Conservation (phyloP, 2,113 vertebrate genomes). For the Bubo scandiacus region DNA sequence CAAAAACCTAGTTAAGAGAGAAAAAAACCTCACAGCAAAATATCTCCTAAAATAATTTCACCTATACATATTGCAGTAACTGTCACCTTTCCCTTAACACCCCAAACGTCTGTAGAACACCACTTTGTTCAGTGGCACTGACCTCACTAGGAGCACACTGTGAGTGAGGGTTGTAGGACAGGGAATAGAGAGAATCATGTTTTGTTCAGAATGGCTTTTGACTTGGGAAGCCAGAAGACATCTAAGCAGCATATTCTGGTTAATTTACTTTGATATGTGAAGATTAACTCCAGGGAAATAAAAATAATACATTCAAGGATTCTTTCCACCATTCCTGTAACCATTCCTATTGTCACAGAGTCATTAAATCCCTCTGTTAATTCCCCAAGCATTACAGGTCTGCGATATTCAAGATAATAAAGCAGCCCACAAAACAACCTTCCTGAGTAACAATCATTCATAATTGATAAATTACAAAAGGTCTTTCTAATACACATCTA, state of each 20-base stretch:
- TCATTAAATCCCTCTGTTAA: not conserved
- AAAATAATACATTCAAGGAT: conserved; percentile 55
- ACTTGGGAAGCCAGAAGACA: conserved; percentile 37
- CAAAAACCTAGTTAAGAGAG: not conserved
- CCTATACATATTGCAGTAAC: not conserved
- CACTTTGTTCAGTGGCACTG: no score
- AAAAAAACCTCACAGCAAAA: not conserved
- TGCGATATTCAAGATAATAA: not conserved
- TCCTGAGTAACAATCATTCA: not conserved
- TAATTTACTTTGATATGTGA: conserved; percentile 61
- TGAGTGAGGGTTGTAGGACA: no score
- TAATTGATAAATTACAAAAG: conserved; percentile 4
- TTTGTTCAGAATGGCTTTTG: conserved; percentile 48
- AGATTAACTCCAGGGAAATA: conserved; percentile 63
- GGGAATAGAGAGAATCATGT: conserved; percentile 14
- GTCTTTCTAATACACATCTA: not conserved
- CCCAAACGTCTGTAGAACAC: rapidly evolving
- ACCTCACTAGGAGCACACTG: no score
- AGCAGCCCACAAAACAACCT: conserved; percentile 26
- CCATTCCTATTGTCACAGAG: conserved; percentile 47
- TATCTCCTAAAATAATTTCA: not conserved
- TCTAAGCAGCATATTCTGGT: conserved; percentile 18
- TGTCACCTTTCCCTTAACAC: not conserved
- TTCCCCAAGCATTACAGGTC: no score
- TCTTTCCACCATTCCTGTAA: conserved; percentile 12